Evolutionary conservation across 2,888 invertebrate species (phyloP), one percentile per base, ranked within the genome.

Genomic region (Pyrgus malvae): DNA sequence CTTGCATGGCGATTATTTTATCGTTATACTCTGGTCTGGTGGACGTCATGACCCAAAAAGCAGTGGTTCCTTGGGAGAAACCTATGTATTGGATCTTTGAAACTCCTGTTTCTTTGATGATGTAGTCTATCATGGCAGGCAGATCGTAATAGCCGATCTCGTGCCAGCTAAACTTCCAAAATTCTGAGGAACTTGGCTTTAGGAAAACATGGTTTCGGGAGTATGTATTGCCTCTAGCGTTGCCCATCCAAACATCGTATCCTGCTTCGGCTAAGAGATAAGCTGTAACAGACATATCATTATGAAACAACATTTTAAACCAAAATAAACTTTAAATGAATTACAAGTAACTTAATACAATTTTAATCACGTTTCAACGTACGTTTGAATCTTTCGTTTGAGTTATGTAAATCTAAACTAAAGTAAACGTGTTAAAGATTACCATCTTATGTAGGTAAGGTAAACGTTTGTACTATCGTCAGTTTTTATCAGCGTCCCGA

Each of bases 181-280:
- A 91, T 1, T 76, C 64, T 2, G 82, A 74, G 0, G 72, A 86
- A 29, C 75, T 61, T 0, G 88, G 80, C 38, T 76, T 80, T 1
- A 83, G 40, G 3, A 72, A 67, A 2, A 91, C 76, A 69, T 96
- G 96, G 1, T 83, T 90, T 46, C 90, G 90, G 4, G 94, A 94
- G 76, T 96, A 96, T 0, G 92, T 93, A 78, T 97, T 97, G 1
- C 97, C 97, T 54, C 97, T 86, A 6, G 93, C 93, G 77, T 97
- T 97, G 5, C 96, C 96, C 78, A 98, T 79, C 97, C 97, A 97
- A 0, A 95, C 94, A 66, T 95, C 95, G 68, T 94, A 95, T 8
- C 94, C 94, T 11, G 89, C 81, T 61, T 95, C 94, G 0, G 94
- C 91, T 60, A 95, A 89, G 69, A 93, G 90, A 83, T 92, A 95